Evolutionary conservation across 2,888 invertebrate species (phyloP).

Genomic region (Pyrochroa serraticornis): DNA sequence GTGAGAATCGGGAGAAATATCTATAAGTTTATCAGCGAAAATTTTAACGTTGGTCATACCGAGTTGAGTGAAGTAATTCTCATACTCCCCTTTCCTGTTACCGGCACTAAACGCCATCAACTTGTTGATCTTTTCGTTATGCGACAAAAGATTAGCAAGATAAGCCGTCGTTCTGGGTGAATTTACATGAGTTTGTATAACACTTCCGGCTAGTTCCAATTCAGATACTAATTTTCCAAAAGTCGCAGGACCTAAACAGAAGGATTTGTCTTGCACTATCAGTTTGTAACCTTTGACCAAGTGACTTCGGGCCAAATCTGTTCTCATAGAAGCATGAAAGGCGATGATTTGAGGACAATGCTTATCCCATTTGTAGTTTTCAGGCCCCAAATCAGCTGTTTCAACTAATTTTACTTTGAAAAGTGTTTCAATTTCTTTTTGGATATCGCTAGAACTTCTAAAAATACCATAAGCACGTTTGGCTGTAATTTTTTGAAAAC

Average conservation of each 20-base stretch:
- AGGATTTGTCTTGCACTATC: constrained; percentile 74
- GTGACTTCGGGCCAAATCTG: constrained; percentile 62
- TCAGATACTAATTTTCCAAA: constrained; percentile 72
- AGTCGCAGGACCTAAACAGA: constrained; percentile 80
- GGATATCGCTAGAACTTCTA: constrained; percentile 37
- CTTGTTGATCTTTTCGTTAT: constrained; percentile 65
- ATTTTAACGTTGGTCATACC: constrained; percentile 67
- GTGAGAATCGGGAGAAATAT: constrained; percentile 59
- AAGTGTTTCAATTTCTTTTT: constrained; percentile 40
- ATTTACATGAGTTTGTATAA: constrained; percentile 79
- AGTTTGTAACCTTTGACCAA: constrained; percentile 63
- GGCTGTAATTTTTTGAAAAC: constrained; percentile 29
- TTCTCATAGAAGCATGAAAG: constrained; percentile 63
- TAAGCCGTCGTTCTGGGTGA: constrained; percentile 82
- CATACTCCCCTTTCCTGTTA: constrained; percentile 66
- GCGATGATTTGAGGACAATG: constrained; percentile 62
- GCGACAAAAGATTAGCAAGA: constrained; percentile 69
- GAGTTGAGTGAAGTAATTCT: constrained; percentile 69
- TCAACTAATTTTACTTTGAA: constrained; percentile 44
- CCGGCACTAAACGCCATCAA: constrained; percentile 70
- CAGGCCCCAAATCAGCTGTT: constrained; percentile 35
- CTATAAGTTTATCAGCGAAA: constrained; percentile 61
- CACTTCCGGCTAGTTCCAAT: constrained; percentile 71
- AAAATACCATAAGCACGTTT: constrained; percentile 1
- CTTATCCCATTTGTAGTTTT: constrained; percentile 53